Base-by-base conservation (phyloP, 2,797 vertebrate genomes). In the Otolemur crassicaudatus region DNA sequence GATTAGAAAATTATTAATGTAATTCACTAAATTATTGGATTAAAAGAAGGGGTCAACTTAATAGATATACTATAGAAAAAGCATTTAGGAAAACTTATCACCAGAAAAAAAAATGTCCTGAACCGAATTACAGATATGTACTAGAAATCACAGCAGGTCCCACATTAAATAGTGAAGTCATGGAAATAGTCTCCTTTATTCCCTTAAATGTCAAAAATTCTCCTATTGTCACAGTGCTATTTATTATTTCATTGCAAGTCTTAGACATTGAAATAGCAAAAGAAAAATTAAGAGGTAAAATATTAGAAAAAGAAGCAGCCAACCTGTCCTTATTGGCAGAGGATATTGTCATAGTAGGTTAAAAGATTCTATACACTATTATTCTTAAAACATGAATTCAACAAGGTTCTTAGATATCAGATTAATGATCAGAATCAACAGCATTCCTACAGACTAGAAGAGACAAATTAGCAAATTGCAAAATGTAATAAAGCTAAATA, bases 81-180 rank as follows among this genome's bases (percentile, higher is more conserved):
- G 11, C 23, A 87, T 60, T 80, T 53, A 58, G n/a, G 25, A 53
- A 58, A 90, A 46, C 0, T 3, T 20, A 9, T 69, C 19, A n/a
- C 27, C 53, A n/a, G n/a, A 31, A 58, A 75, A 72, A 37, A 81
- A 29, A 56, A 3, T 31, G 17, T 60, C 25, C 12, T 37, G 27
- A 29, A n/a, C n/a, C 23, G 40, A 16, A 31, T 11, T 13, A 14
- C 0, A 19, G 16, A 6, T 12, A 3, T 29, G n/a, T 8, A 2
- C 14, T 37, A 22, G 7, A 58, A 77, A 20, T 58, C 31, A n/a
- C 69, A 20, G 61, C 46, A 82, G 34, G 76, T 17, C 8, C 3
- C 69, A 31, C 1, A 7, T 46, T 9, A 22, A 84, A 27, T 37
- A 23, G 49, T 2, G 3, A 80, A 58, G 10, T 1, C 67, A 5